Percentiles rank a stretch among this genome's conserved stretches.
These are phyloP conservation scores for Papilio demoleus DNA, from an alignment of 2,888 invertebrate species.

Conservation along the genomic window DNA sequence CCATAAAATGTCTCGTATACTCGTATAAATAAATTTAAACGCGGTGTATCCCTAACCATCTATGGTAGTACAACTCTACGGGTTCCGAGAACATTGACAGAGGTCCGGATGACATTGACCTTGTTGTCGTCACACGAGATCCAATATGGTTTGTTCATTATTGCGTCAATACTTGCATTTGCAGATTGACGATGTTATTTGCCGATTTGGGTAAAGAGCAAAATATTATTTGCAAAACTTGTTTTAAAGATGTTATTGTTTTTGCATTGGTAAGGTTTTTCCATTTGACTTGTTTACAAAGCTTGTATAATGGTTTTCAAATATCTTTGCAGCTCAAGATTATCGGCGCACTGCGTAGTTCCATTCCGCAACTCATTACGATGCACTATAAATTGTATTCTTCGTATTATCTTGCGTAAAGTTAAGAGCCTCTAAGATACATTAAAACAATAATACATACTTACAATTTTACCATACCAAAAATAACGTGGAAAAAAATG, in stretches of 20 bases:
- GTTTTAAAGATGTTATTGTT: neutral
- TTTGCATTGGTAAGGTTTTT: neutral
- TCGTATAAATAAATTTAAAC: slow-evolving; percentile 1
- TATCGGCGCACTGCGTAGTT: too few species aligned
- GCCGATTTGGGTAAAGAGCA: slow-evolving; percentile 4
- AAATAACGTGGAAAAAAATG: too few species aligned
- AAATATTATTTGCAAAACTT: slow-evolving; percentile 14
- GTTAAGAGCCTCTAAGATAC: too few species aligned
- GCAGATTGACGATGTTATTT: slow-evolving; percentile 7
- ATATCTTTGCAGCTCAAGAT: too few species aligned
- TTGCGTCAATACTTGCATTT: slow-evolving; percentile 31
- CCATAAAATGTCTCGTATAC: neutral
- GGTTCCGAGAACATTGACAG: slow-evolving; percentile 46
- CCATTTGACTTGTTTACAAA: neutral
- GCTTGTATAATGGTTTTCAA: too few species aligned
- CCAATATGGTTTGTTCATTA: slow-evolving; percentile 37
- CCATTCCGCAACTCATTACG: too few species aligned
- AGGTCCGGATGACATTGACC: slow-evolving; percentile 47
- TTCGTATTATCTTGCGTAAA: too few species aligned
- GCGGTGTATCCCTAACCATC: slow-evolving; percentile 22
- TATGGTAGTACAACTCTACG: slow-evolving; percentile 29
- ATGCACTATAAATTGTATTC: too few species aligned
- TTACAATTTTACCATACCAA: too few species aligned
- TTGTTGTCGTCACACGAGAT: slow-evolving; percentile 41
- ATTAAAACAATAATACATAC: too few species aligned